Evolutionary conservation across 1,140 invertebrate genomes (phyloP).

Genomic region (Sitobion miscanthi): DNA sequence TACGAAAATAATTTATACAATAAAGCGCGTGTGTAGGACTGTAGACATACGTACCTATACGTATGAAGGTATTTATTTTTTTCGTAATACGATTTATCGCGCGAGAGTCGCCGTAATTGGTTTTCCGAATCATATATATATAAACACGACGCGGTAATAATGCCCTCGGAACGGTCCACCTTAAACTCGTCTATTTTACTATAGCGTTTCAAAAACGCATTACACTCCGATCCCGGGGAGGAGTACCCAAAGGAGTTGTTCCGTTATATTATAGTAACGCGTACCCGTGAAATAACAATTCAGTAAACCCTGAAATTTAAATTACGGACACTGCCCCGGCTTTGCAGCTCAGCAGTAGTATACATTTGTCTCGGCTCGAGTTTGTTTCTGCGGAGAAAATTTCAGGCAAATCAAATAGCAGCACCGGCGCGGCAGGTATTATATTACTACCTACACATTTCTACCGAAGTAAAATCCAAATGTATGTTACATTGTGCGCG

Average conservation of each 20-base stretch:
- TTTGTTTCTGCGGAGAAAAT: not conserved
- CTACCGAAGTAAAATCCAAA: not conserved
- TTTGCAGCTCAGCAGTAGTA: not conserved
- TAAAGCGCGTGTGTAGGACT: not conserved
- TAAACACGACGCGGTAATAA: not conserved
- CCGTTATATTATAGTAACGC: slow-evolving; percentile 18
- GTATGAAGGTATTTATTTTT: not conserved
- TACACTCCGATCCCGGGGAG: not conserved
- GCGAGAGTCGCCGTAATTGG: not conserved
- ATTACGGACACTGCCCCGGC: slow-evolving; percentile 1
- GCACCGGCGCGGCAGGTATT: not conserved
- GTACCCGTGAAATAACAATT: slow-evolving; percentile 34
- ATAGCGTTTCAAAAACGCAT: slow-evolving; percentile 19
- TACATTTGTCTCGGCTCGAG: not conserved
- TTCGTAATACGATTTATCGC: not conserved
- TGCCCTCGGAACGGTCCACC: not conserved
- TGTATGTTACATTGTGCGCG: not conserved
- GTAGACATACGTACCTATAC: not conserved
- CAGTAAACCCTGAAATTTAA: slow-evolving; percentile 22
- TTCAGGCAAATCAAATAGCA: not conserved
- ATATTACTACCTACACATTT: not conserved
- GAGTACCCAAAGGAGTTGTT: slow-evolving; percentile 22
- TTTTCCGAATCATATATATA: not conserved
- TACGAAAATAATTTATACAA: not conserved
- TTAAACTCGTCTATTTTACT: slow-evolving; percentile 38